Conservation (phyloP, 2,797 vertebrate species). For the Potorous gilbertii region DNA sequence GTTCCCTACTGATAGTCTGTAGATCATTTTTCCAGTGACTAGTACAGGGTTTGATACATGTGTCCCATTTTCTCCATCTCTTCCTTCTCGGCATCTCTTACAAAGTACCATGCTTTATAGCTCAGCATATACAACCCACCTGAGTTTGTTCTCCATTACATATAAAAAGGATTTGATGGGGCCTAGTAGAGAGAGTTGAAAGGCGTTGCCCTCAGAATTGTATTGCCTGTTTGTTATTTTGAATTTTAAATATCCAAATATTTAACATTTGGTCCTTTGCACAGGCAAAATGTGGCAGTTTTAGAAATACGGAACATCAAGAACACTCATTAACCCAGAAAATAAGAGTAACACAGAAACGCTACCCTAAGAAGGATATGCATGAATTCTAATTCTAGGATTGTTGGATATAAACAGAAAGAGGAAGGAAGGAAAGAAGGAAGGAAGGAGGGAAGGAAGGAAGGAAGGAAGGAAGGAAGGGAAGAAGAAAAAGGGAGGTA, state of each 20-base stretch:
- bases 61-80: constrained; percentile 34
- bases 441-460: no score
- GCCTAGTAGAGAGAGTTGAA: constrained; percentile 39
- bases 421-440: no score
- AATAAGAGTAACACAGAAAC: not conserved
- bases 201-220: constrained; percentile 39
- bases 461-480: no score
- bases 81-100: constrained; percentile 37
- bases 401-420: not conserved
- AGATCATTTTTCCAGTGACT: constrained; percentile 36
- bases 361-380: not conserved
- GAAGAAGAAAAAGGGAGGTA: rapidly evolving
- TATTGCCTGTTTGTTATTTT: not conserved
- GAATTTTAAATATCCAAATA: not conserved
- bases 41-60: constrained; percentile 34
- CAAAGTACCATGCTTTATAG: constrained; percentile 52
- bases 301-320: not conserved
- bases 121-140: constrained; percentile 40
- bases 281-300: not conserved
- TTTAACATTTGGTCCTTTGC: not conserved
- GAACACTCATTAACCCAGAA: not conserved
- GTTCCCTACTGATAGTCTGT: not conserved
- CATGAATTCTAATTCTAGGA: not conserved
- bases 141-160: constrained; percentile 48
- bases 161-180: constrained; percentile 48